Percentiles rank a stretch among this genome's conserved stretches.
These are phyloP conservation scores for Perizoma affinitatum DNA, from an alignment of 2,888 invertebrate genomes.

Conservation along the genomic window DNA sequence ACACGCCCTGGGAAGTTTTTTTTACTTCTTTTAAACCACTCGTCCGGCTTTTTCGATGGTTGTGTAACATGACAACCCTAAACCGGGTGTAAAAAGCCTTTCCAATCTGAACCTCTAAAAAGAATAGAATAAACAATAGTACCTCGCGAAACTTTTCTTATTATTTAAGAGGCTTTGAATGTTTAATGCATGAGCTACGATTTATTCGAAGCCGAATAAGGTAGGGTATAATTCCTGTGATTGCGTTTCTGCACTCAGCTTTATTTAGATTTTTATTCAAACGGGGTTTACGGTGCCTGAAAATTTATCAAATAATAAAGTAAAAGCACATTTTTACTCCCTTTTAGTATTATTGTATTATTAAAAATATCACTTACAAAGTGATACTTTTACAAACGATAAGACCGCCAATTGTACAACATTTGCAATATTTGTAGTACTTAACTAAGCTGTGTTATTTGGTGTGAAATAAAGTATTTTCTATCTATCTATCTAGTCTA, in stretches of 20 bases:
- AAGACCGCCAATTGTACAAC: no score
- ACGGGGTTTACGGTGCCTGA: conserved; percentile 12
- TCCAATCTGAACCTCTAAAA: conserved; percentile 77
- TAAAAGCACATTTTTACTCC: not conserved
- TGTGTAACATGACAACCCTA: conserved; percentile 11
- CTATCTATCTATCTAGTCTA: no score
- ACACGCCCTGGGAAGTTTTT: no score
- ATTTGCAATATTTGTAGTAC: no score
- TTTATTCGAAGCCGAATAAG: conserved; percentile 69
- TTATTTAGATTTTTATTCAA: conserved; percentile 41
- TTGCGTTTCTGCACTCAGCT: conserved; percentile 58
- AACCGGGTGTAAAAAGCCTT: conserved; percentile 69
- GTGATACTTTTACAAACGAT: no score
- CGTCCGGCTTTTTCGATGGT: conserved; percentile 10
- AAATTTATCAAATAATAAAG: conserved; percentile 1
- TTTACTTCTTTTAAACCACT: no score
- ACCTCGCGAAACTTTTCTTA: conserved; percentile 72
- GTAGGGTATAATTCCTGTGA: conserved; percentile 64
- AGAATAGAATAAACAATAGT: conserved; percentile 77
- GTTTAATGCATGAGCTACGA: conserved; percentile 77
- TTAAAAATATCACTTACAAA: no score
- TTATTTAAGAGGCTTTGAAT: conserved; percentile 76
- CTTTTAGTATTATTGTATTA: no score
- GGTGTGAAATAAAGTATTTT: no score
- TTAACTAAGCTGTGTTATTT: no score